phyloP scores from a whole-genome alignment of 2,113 vertebrate species.

The Odocoileus hemionus region DNA sequence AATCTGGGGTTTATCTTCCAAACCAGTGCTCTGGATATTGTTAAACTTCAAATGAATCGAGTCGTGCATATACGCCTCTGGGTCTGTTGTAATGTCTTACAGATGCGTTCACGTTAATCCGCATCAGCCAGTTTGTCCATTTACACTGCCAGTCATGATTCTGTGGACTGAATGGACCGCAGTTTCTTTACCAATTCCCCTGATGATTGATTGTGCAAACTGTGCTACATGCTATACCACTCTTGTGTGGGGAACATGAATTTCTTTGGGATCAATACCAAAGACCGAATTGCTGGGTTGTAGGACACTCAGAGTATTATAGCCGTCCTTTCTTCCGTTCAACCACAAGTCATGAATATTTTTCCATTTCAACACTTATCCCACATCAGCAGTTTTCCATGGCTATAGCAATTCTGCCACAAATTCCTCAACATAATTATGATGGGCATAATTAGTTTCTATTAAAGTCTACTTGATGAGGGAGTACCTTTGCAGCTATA shows the following conservation, averaged over 20 bases:
- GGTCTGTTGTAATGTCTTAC: too few species aligned
- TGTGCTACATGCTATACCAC: background rate
- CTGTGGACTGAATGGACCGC: background rate
- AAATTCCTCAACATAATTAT: background rate
- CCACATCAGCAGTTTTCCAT: background rate
- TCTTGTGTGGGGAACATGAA: background rate
- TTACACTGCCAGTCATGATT: fast-evolving
- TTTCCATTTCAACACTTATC: background rate
- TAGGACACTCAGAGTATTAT: background rate
- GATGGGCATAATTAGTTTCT: background rate
- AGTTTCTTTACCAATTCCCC: background rate
- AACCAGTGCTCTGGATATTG: too few species aligned
- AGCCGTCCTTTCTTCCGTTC: background rate
- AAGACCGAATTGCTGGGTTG: background rate
- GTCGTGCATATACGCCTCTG: background rate
- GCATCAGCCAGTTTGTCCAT: fast-evolving
- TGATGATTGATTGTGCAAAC: background rate
- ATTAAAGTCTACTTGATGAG: background rate
- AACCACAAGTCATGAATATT: background rate
- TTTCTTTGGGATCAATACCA: background rate
- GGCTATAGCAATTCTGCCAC: background rate
- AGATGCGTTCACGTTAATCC: background rate
- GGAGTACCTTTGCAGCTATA: background rate
- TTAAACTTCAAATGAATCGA: background rate
- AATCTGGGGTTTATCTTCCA: background rate